Evolutionary conservation across 1,140 invertebrate genomes (phyloP), one percentile per base, ranked within the genome.

Genomic region (Tetramorium parvispinum): DNA sequence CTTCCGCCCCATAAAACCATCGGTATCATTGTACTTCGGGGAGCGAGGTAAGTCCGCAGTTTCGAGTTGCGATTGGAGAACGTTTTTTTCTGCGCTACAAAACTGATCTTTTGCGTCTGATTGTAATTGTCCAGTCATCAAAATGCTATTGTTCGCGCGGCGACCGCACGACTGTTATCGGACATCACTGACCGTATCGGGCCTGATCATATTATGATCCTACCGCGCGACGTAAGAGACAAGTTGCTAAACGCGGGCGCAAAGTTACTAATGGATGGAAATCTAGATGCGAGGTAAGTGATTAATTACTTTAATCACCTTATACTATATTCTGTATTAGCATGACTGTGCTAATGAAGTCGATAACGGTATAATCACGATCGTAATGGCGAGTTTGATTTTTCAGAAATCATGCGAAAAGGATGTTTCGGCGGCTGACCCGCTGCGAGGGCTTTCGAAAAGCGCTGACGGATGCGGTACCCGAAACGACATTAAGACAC

Each of bases 241-340:
- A 97, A 97, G 89, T 95, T 99, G 53, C 94, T 99, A 49, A 96
- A 97, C 27, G 96, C 97, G 0, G 97, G 97, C 3, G 98, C 98
- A 0, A 98, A 98, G 91, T 96, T 99, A 83, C 94, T 98, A 1
- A 97, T 97, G 8, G 99, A 99, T 93, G 97, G 98, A 16, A 98
- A 97, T 93, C 96, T 98, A 24, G 98, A 98, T 87, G 98, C 98
- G 0, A 97, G 99, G 96, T 97, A 88, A 94, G 78, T 79, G 57
- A n/a, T 32, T 32, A 32, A 32, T 32, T 32, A 55, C 21, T 32
- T 16, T 85, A 6, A 2, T 11, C 13, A 40, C 32, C 24, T 24
- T 27, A 18, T 46, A 16, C 43, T 63, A n/a, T 65, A 53, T n/a
- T n/a, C 4, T n/a, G n/a, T 13, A 55, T 32, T 63, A 21, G 43